Base-by-base conservation (phyloP, 2,113 vertebrate genomes). In the Alectura lathami region DNA sequence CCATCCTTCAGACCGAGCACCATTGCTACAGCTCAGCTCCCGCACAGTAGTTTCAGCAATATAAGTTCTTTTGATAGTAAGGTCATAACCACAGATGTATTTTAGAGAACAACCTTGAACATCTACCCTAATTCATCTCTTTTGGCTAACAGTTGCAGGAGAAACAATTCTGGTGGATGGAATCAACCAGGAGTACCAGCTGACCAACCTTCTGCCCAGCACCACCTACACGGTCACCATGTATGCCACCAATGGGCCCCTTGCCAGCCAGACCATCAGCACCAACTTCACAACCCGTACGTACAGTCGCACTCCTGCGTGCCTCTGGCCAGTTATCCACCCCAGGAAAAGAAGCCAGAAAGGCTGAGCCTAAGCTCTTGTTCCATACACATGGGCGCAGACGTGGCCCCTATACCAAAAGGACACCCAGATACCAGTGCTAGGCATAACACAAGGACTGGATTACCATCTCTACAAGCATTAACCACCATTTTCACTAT, bases 141-240 rank as follows among this genome's bases (percentile, higher is more conserved):
- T 87, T 66, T 83, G 73, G 50, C 62, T 97, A 94, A 87, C 93
- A 99, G 99, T 98, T 89, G 98, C 98, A 50, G 98, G 98, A 57
- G 98, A 99, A 92, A 99, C 99, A 32, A 98, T 99, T 94, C 96
- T 99, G 1, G 99, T 99, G 88, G 99, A 99, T 53, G 99, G 99
- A 54, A 95, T 91, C 95, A 98, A 94, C 73, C 98, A 99, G 87
- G 98, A 99, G 89, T 98, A 99, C 91, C 98, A 98, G 96, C 97
- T 99, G 62, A 98, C 97, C 63, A 98, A 97, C 79, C 98, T 99
- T 27, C 97, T 98, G 59, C 99, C 99, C 14, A 98, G 97, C 67
- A 99, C 99, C 74, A 97, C 96, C 93, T 99, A 99, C 94, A 98
- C 98, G 0, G 97, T 98, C 22, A 98, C 98, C 23, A 98, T 99